phyloP scores from a whole-genome alignment of 2,113 vertebrate species.

The Drymodes brunneopygia region DNA sequence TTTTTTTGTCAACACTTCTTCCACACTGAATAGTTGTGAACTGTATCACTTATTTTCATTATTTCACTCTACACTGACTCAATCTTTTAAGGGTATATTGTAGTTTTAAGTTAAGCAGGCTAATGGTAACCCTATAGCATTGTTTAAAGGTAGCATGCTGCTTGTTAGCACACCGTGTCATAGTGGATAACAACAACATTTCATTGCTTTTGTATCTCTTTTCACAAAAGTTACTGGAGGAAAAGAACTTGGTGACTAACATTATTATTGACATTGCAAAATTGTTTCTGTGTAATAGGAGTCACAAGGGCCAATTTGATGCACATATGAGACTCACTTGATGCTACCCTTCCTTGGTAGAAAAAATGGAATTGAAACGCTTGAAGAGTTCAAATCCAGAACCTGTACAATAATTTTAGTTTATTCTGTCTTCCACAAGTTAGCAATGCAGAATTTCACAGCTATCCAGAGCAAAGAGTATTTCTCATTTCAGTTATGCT shows the following conservation, averaged over 20 bases:
- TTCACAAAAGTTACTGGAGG: background rate
- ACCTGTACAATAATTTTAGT: background rate
- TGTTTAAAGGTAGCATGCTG: background rate
- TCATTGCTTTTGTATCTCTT: background rate
- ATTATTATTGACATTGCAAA: background rate
- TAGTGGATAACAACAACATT: background rate
- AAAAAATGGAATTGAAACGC: background rate
- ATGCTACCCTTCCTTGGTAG: background rate
- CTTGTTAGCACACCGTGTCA: background rate
- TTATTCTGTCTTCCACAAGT: background rate
- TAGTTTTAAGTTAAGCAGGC: background rate
- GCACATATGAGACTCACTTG: background rate
- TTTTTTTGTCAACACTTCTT: conserved; percentile 43
- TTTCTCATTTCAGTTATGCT: background rate
- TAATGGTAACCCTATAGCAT: background rate
- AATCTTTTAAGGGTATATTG: background rate
- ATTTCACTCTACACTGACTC: conserved; percentile 19
- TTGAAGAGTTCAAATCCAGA: background rate
- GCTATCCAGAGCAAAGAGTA: background rate
- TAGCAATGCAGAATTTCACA: background rate
- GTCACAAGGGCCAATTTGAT: background rate
- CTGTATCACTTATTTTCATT: background rate
- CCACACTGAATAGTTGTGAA: conserved; percentile 6
- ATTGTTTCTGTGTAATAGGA: background rate
- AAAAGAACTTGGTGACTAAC: background rate